A percentile compares a stretch with the other conserved stretches of the same genome.
Conservation (phyloP, 1,140 invertebrate genomes). For the Bombus confusus region DNA sequence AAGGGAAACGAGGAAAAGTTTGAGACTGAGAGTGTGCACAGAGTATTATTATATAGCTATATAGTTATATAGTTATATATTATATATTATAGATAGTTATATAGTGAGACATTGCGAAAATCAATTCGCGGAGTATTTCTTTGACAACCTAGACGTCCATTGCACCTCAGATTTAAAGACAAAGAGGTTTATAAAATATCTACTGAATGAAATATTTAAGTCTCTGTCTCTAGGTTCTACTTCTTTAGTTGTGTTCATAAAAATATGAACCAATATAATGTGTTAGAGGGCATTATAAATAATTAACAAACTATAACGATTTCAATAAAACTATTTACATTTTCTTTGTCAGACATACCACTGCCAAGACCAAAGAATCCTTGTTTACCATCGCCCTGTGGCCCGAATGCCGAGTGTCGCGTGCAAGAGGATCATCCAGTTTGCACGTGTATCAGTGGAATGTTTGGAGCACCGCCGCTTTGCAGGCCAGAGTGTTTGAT, state of each 20-base stretch:
- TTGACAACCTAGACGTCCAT: too few species aligned
- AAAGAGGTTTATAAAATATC: neutral
- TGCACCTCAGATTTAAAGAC: too few species aligned
- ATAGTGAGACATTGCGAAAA: too few species aligned
- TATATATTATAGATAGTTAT: too few species aligned
- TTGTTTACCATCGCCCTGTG: slow-evolving; percentile 91
- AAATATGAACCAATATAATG: neutral
- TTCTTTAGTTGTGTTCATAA: neutral
- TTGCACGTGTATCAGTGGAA: slow-evolving; percentile 89
- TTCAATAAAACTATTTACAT: neutral
- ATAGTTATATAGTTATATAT: too few species aligned
- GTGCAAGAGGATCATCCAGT: slow-evolving; percentile 87
- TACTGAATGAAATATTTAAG: neutral
- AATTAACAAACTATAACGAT: neutral
- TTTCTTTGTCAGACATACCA: slow-evolving; percentile 34
- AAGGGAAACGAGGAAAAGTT: too few species aligned
- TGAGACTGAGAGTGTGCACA: too few species aligned
- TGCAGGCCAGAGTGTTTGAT: slow-evolving; percentile 91
- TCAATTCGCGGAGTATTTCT: too few species aligned
- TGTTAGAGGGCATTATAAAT: neutral
- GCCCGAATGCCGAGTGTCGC: slow-evolving; percentile 90
- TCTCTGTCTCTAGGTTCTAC: too few species aligned
- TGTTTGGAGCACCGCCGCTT: slow-evolving; percentile 91
- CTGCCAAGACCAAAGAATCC: slow-evolving; percentile 83
- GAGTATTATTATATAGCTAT: too few species aligned